phyloP scores from a whole-genome alignment of 2,113 vertebrate genomes.

The Rostratula benghalensis region DNA sequence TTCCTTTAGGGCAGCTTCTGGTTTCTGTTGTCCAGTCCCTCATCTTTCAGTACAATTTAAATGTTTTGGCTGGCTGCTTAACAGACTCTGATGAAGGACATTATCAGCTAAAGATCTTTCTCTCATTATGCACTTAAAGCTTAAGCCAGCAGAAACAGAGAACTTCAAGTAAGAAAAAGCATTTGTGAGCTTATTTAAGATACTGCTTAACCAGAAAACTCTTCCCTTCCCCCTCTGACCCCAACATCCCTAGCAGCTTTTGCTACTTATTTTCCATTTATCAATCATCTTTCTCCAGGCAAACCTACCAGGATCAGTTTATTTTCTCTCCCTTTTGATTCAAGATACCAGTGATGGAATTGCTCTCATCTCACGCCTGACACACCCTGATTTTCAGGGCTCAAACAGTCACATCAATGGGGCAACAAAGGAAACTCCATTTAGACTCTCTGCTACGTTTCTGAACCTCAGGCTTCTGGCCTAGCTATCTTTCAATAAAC shows the following conservation, averaged over 20 bases:
- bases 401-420: background rate
- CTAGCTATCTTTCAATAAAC: background rate
- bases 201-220: background rate
- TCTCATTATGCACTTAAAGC: background rate
- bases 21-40: background rate
- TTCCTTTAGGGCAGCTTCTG: background rate
- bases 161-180: background rate
- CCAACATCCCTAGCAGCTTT: background rate
- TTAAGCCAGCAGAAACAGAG: background rate
- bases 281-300: background rate
- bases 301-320: background rate
- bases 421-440: background rate
- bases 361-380: background rate
- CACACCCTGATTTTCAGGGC: background rate
- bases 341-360: background rate
- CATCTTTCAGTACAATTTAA: background rate
- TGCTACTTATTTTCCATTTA: slow-evolving; percentile 23
- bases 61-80: background rate
- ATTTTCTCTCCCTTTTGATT: background rate
- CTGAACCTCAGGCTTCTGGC: background rate
- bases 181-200: background rate
- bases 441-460: background rate
- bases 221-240: too few relatives aligned
- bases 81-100: background rate
- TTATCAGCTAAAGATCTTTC: background rate